These are phyloP conservation scores for Campoplex capitator DNA, from an alignment of 2,888 invertebrate genomes.

Conservation along the genomic window DNA sequence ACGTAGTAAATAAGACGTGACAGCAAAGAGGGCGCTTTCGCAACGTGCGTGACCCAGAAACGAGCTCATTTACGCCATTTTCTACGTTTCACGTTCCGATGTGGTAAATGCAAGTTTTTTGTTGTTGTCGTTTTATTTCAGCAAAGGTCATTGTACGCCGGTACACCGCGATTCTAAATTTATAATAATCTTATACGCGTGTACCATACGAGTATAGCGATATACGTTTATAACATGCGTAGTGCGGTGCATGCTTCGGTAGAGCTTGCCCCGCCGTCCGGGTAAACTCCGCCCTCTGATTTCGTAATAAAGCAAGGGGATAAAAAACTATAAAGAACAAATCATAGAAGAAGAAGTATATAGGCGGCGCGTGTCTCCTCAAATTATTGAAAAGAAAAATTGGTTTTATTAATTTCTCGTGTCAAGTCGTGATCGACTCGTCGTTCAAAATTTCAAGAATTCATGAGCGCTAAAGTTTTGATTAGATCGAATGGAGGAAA, in stretches of 20 bases:
- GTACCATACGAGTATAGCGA: background rate
- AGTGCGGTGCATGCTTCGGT: conserved; percentile 36
- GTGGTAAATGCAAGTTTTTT: background rate
- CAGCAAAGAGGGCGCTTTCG: conserved; percentile 18
- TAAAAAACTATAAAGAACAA: conserved; percentile 7
- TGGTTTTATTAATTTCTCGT: background rate
- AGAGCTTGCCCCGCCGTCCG: conserved; percentile 38
- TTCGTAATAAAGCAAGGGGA: background rate
- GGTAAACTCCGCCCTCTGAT: background rate
- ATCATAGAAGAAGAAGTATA: background rate
- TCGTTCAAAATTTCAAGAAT: too few species aligned
- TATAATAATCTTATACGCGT: conserved; percentile 16
- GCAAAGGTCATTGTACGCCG: conserved; percentile 29
- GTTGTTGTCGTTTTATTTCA: background rate
- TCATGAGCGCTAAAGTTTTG: background rate
- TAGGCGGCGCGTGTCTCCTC: conserved; percentile 33
- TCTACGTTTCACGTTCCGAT: background rate
- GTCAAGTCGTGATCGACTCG: background rate
- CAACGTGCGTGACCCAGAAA: conserved; percentile 41
- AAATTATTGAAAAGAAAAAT: conserved; percentile 34
- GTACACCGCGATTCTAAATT: background rate
- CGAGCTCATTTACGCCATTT: conserved; percentile 30
- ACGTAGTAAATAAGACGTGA: background rate
- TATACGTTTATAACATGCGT: too few species aligned
- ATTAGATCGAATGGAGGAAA: background rate